Percentiles rank a stretch among this genome's conserved stretches.
phyloP scores from a whole-genome alignment of 2,888 invertebrate genomes.

The Pachycephus smyrnensis region DNA sequence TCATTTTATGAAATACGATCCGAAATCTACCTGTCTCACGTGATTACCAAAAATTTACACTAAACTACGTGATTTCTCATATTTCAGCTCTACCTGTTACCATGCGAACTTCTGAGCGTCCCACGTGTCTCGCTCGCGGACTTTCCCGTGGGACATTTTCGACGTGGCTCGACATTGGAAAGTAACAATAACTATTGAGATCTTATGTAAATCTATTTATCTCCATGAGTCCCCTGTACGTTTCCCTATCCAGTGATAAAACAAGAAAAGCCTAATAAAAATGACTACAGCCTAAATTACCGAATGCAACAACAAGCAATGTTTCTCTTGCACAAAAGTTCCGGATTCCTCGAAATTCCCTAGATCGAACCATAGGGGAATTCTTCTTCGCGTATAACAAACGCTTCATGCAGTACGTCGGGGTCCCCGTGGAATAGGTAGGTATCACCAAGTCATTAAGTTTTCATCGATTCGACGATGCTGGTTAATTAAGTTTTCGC shows the following conservation, averaged over 20 bases:
- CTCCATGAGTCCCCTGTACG: conserved; percentile 1
- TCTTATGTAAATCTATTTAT: background rate
- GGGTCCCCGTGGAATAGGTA: background rate
- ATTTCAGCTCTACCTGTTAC: conserved; percentile 38
- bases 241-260: conserved; percentile 1
- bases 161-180: conserved; percentile 15
- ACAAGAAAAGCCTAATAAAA: conserved; percentile 11
- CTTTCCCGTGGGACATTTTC: conserved; percentile 11
- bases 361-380: background rate
- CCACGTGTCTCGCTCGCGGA: conserved; percentile 14
- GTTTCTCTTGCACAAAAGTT: background rate
- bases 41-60: background rate
- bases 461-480: conserved; percentile 49
- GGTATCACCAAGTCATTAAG: conserved; percentile 25
- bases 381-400: background rate
- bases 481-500: conserved; percentile 60
- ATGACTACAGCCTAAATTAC: conserved; percentile 3
- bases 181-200: conserved; percentile 18
- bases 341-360: background rate
- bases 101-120: conserved; percentile 39
- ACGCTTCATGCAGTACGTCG: background rate
- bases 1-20: background rate
- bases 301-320: background rate
- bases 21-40: background rate
- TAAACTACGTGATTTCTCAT: background rate